Percentiles rank a stretch among this genome's conserved stretches.
These are phyloP conservation scores for Phaonia tiefii DNA, from an alignment of 2,888 invertebrate species.

Conservation along the genomic window DNA sequence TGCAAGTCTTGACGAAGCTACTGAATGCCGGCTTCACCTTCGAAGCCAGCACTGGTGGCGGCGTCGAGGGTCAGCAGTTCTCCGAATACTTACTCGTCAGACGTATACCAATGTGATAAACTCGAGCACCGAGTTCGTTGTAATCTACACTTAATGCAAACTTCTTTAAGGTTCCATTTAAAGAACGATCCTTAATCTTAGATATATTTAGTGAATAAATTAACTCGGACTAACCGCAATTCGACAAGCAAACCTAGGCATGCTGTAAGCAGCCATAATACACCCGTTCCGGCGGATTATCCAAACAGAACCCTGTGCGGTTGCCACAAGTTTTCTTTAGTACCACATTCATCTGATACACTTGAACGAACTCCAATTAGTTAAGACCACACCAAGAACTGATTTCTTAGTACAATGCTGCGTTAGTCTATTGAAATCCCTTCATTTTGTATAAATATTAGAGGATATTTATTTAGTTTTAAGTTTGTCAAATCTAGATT, in stretches of 20 bases:
- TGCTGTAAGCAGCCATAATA: not conserved
- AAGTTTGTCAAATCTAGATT: constrained; percentile 39
- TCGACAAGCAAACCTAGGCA: not conserved
- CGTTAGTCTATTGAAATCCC: constrained; percentile 20
- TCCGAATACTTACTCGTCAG: constrained; percentile 92
- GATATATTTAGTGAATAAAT: constrained; percentile 39
- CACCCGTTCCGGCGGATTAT: not conserved
- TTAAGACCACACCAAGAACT: constrained; percentile 41
- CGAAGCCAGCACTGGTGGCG: constrained; percentile 91
- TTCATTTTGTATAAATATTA: constrained; percentile 51
- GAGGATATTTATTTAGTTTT: constrained; percentile 62
- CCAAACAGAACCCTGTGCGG: not conserved
- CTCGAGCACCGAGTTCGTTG: constrained; percentile 58
- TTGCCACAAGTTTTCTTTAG: not conserved
- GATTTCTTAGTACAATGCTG: constrained; percentile 62
- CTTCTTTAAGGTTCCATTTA: constrained; percentile 23
- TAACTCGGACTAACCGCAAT: not conserved
- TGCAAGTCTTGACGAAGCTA: constrained; percentile 91
- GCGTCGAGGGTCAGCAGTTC: constrained; percentile 94
- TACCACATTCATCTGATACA: not conserved
- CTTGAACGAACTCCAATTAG: not conserved
- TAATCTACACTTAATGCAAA: constrained; percentile 48
- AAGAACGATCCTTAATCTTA: constrained; percentile 32
- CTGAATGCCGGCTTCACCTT: constrained; percentile 89
- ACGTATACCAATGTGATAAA: constrained; percentile 81